These are phyloP conservation scores for Amiota minor DNA, from an alignment of 2,888 invertebrate genomes.

Conservation along the genomic window DNA sequence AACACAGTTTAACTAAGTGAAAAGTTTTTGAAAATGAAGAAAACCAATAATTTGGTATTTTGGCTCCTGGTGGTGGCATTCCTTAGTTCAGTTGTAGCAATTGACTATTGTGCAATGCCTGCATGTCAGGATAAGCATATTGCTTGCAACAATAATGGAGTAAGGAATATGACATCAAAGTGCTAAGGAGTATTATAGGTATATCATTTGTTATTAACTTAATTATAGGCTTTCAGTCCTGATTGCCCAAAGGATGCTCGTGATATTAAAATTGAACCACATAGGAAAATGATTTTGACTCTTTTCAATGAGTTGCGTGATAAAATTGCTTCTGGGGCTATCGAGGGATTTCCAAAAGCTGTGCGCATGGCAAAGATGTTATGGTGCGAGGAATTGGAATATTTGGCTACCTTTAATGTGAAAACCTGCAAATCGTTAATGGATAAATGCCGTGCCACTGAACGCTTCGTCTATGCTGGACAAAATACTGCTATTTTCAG, in stretches of 20 bases:
- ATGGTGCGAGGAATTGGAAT: constrained; percentile 53
- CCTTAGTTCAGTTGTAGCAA: not conserved
- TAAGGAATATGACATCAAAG: constrained; percentile 32
- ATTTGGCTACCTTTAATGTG: constrained; percentile 49
- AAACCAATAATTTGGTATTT: not conserved
- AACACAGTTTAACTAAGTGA: no score
- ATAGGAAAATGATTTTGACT: constrained; percentile 46
- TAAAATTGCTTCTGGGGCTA: constrained; percentile 45
- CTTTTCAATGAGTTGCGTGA: constrained; percentile 52
- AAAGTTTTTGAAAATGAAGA: not conserved
- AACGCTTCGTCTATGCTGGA: constrained; percentile 54
- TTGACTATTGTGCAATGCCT: constrained; percentile 52
- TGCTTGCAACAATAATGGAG: constrained; percentile 55
- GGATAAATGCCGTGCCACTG: constrained; percentile 54
- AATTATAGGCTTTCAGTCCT: constrained; percentile 44
- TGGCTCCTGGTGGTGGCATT: not conserved
- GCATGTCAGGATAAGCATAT: constrained; percentile 55
- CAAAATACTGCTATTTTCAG: constrained; percentile 55
- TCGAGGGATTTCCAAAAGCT: constrained; percentile 49
- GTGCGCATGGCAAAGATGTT: constrained; percentile 56
- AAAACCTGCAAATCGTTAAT: constrained; percentile 51
- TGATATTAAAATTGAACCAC: constrained; percentile 38
- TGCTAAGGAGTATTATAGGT: not conserved
- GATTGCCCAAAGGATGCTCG: constrained; percentile 48
- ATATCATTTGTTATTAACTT: constrained; percentile 1